Conservation (phyloP, 30 jellyfish, hydroid and myxozoan species). For the Aurelia aurita complex sp. Pacific region DNA sequence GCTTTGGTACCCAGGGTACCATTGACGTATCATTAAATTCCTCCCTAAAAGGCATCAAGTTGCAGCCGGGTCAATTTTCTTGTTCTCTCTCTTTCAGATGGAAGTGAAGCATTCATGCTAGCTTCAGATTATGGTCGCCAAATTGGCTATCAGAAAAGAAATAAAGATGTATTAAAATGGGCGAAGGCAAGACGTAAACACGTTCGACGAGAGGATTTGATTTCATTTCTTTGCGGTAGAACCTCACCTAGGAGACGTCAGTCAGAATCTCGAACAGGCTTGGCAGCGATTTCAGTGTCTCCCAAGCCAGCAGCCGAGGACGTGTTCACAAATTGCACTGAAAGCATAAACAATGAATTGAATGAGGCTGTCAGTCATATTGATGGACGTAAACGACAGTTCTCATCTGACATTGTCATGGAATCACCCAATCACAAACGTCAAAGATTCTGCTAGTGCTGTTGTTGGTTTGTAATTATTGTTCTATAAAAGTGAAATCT, state of each 20-base stretch:
- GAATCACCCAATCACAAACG: slow-evolving; percentile 79
- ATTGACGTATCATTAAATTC: no score
- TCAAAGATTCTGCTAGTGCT: slow-evolving; percentile 62
- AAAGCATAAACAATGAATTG: slow-evolving; percentile 18
- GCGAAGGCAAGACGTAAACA: slow-evolving; percentile 79
- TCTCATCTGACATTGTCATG: slow-evolving; percentile 59
- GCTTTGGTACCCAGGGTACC: no score
- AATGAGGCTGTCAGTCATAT: slow-evolving; percentile 11
- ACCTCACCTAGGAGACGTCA: slow-evolving; percentile 92
- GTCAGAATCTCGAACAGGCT: slow-evolving; percentile 68
- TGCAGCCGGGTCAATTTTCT: no score
- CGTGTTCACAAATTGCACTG: slow-evolving; percentile 31
- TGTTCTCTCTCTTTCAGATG: slow-evolving; percentile 45
- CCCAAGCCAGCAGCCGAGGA: slow-evolving; percentile 61
- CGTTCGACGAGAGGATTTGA: slow-evolving; percentile 83
- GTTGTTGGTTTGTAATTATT: not conserved
- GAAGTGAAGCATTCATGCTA: slow-evolving; percentile 80
- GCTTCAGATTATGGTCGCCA: slow-evolving; percentile 83
- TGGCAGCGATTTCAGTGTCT: slow-evolving; percentile 46
- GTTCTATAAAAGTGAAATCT: no score
- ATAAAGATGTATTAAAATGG: slow-evolving; percentile 88
- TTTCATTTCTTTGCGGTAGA: slow-evolving; percentile 87
- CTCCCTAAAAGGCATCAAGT: no score
- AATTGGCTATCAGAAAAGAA: slow-evolving; percentile 82
- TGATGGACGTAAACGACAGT: slow-evolving; percentile 89